Conservation (phyloP, 2,888 invertebrate species). For the Sarcophaga subvicina region DNA sequence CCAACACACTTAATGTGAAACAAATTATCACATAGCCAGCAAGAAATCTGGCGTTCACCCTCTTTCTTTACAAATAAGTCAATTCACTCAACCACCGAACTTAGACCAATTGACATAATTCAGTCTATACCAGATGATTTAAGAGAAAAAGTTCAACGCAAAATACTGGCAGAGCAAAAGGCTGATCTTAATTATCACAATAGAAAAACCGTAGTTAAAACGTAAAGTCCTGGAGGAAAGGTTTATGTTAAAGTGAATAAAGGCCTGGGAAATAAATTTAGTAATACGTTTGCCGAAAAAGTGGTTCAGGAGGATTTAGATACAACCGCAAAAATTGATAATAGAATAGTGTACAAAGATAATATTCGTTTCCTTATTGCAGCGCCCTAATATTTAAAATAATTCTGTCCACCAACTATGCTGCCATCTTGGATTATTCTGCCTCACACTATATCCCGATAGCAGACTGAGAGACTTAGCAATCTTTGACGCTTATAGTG, state of each 20-base stretch:
- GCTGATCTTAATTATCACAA: conserved; percentile 6
- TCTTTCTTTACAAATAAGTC: too few relatives aligned
- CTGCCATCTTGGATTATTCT: too few relatives aligned
- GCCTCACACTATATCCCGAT: too few relatives aligned
- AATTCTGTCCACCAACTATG: too few relatives aligned
- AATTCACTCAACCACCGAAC: neutral
- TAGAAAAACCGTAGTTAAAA: neutral
- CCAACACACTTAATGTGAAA: too few relatives aligned
- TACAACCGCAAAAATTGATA: too few relatives aligned
- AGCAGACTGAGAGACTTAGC: too few relatives aligned
- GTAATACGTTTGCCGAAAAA: neutral
- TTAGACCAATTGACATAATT: neutral
- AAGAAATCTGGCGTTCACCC: too few relatives aligned
- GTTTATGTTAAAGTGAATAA: conserved; percentile 16
- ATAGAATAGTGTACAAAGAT: conserved; percentile 25
- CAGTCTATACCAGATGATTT: conserved; percentile 2
- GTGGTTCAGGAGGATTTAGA: neutral
- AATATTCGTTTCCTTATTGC: conserved; percentile 7
- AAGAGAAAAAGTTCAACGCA: neutral
- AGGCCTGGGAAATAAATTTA: neutral
- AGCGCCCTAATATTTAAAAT: too few relatives aligned
- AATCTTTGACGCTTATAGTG: too few relatives aligned
- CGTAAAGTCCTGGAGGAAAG: neutral
- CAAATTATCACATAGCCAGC: too few relatives aligned
- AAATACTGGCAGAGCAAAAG: conserved; percentile 12